Base-by-base conservation (phyloP, 92 coral and sea anemone genomes). In the Zoanthus gigantus region DNA sequence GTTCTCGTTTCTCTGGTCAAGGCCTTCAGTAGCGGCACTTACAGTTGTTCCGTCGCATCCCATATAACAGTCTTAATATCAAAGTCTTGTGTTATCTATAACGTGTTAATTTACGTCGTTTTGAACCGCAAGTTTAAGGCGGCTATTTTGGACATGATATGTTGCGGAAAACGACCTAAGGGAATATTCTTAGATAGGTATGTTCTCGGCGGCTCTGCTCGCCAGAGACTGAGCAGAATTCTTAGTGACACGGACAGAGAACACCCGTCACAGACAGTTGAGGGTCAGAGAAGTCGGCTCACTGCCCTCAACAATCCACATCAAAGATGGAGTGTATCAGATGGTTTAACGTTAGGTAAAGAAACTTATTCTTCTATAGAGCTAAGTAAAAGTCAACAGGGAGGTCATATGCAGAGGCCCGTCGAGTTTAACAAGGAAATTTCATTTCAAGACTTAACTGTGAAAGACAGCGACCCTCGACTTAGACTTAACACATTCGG, bases 51-150 rank as follows among this genome's bases (percentile, higher is more conserved):
- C 2, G 71, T 92, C 1, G 92, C 94, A 45, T 91, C 96, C n/a
- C 96, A 96, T 83, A 71, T 96, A 13, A 93, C 98, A 10, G 90
- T 93, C n/a, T 90, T 96, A 10, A 90, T 96, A 50, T 94, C 99
- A 17, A 96, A 96, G 71, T 95, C 99, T 61, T 96, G 99, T 94
- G 99, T 96, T 79, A 92, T 96, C 77, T 96, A 96, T 87, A 96
- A 96, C 65, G 98, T 95, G 10, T 93, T 96, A 16, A 95, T 96
- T 46, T 96, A 96, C 92, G 99, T 94, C 63, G 89, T 95, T 37
- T 84, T 96, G 78, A 96, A 96, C 78, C 93, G 96, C 63, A 95
- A 95, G 76, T 95, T 96, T 8, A 95, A 95, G 78, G 96, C 98
- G 50, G 94, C 96, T 1, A 84, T 96, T 60, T 83, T 93, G 46